Conservation (phyloP, 2,797 vertebrate species). For the Mormyrus proboscirostris region DNA sequence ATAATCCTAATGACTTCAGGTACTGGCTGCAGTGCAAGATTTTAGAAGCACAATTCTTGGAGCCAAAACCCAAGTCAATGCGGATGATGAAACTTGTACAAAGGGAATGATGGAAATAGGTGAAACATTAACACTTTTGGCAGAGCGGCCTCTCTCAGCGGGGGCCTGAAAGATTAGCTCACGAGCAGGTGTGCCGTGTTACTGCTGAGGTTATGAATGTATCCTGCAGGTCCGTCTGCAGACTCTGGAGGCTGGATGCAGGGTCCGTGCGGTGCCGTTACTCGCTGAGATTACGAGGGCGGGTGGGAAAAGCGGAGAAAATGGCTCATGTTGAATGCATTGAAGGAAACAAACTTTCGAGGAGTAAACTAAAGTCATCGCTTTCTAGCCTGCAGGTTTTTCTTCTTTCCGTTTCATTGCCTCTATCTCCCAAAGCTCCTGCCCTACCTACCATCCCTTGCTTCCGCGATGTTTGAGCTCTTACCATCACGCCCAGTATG, state of each 20-base stretch:
- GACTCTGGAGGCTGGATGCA: background rate
- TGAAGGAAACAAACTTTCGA: background rate
- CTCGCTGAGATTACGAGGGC: background rate
- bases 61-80: background rate
- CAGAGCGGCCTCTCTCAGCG: background rate
- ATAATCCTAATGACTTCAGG: background rate
- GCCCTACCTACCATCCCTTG: background rate
- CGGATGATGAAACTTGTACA: constrained; percentile 7
- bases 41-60: background rate
- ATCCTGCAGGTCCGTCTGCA: background rate
- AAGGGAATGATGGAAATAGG: background rate
- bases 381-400: background rate
- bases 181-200: constrained; percentile 10
- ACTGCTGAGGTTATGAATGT: constrained; percentile 7
- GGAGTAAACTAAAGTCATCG: background rate
- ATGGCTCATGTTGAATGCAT: background rate
- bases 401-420: background rate
- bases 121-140: constrained; percentile 11
- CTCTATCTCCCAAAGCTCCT: background rate
- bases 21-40: background rate
- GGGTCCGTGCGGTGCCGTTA: background rate
- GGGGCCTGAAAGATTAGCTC: constrained; percentile 6
- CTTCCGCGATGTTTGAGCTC: background rate
- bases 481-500: background rate
- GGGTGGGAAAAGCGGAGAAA: background rate